Base-by-base conservation (phyloP, 2,888 invertebrate genomes). In the Hypena proboscidalis region DNA sequence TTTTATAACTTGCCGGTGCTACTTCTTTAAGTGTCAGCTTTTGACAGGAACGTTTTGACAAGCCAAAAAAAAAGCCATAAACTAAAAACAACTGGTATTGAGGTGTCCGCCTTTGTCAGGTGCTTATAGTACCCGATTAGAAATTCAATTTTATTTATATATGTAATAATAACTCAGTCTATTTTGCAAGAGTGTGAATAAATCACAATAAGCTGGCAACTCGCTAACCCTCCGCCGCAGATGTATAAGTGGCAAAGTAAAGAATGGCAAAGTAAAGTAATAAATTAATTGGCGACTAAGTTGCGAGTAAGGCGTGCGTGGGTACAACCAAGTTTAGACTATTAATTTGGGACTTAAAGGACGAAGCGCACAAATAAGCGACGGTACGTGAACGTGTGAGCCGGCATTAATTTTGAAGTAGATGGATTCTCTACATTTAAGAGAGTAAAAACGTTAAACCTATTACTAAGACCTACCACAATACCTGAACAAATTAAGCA, bases 211-310 rank as follows among this genome's bases (percentile, higher is more conserved):
- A 58, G 35, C 61, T 74, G 67, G 80, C 72, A 79, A 73, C 80
- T 67, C 67, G 46, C 43, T 63, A 62, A 56, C 66, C 62, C 67
- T 42, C 47, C 57, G 61, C 63, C 58, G 57, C 71, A 71, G 66
- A 70, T 70, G 72, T 79, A 76, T 84, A 86, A 85, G 85, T 77
- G 78, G 74, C 77, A 81, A 83, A 77, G 86, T 80, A 90, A 88
- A 85, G 87, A 90, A 90, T 83, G 80, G 78, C 30, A 85, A 87
- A 85, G 82, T 85, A 86, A 89, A 89, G 87, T 89, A 82, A 88
- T 90, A 90, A 88, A 90, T 90, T 89, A 90, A 89, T 90, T 87
- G 85, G 73, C 73, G 76, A 80, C 82, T 84, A 86, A 88, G 86
- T 87, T 83, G 80, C 56, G 70, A 76, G 77, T 80, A 77, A 80